Evolutionary conservation across 2,797 vertebrate species (phyloP), one percentile per base, ranked within the genome.

Genomic region (Gobio occitaniae): DNA sequence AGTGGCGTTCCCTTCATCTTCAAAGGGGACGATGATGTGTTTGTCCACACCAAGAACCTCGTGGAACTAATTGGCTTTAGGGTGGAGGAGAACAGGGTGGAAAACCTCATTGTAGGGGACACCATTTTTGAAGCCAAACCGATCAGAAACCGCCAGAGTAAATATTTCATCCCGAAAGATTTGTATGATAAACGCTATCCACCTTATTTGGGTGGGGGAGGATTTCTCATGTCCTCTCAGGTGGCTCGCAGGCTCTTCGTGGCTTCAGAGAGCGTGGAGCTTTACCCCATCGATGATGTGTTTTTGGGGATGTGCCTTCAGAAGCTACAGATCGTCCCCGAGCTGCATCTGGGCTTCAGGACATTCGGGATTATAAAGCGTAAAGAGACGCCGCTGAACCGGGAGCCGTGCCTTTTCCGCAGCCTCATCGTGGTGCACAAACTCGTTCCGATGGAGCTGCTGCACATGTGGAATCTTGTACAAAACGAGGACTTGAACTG

Each of bases 271-370:
- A 89, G 88, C 59, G 83, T 96, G 84, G 92, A 94, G 87, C 85
- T 97, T 77, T 97, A 96, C 90, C 97, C 97, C 25, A 97, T 97
- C 1, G 97, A 97, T 48, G 96, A 98, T 8, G 97, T 97, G 70
- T 97, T 96, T 90, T 70, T 97, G 91, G 97, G 97, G 21, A 96
- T 97, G 96, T 97, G 97, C 86, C 92, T 97, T 74, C 89, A 94
- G 87, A 93, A 68, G 75, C 88, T 95, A 0, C 91, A 91, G 0
- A 82, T 96, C 77, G 19, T 86, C 32, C 97, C 97, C 0, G 91
- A 96, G 89, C 74, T 91, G 17, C 97, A 98, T 85, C 83, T 91
- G 0, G 96, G 95, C 1, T 95, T 98, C 88, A 95, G 93, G 91
- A 97, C 96, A 0, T 96, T 95, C 1, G 96, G 97, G 4, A 90